Conservation (phyloP, 2,113 vertebrate species). For the Psilopogon haemacephalus region DNA sequence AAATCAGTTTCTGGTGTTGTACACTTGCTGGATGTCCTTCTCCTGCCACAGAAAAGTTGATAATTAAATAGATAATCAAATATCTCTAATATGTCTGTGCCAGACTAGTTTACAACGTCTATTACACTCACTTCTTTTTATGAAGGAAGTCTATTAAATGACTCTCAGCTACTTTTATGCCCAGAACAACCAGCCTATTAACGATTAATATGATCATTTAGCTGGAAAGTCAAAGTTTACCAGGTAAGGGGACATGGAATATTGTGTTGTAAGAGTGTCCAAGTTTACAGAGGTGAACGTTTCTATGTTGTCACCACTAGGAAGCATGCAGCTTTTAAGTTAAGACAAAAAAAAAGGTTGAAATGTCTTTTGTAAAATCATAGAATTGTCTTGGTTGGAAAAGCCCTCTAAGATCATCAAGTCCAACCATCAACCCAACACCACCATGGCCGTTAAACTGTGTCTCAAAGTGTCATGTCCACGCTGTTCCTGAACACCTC, state of each 20-base stretch:
- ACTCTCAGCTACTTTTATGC: conserved; percentile 21
- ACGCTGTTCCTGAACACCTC: too few relatives aligned
- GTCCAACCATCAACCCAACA: too few relatives aligned
- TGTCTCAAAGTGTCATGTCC: too few relatives aligned
- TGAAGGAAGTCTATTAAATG: background rate
- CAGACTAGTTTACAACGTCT: background rate
- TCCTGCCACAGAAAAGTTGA: background rate
- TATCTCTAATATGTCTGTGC: background rate
- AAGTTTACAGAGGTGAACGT: background rate
- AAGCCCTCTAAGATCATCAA: too few relatives aligned
- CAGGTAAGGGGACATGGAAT: background rate
- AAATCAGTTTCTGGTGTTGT: background rate
- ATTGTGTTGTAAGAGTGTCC: background rate
- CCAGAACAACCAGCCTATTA: background rate
- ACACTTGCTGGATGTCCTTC: background rate
- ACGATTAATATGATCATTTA: background rate
- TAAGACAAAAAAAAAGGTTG: background rate
- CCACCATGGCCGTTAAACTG: too few relatives aligned
- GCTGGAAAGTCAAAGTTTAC: conserved; percentile 30
- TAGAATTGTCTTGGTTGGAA: too few relatives aligned
- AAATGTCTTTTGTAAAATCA: background rate
- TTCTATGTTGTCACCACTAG: background rate
- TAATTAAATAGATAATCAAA: background rate
- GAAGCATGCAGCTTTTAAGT: background rate
- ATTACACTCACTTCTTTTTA: background rate